Evolutionary conservation across 2,113 vertebrate genomes (phyloP), one percentile per base, ranked within the genome.

Genomic region (Prinia subflava): DNA sequence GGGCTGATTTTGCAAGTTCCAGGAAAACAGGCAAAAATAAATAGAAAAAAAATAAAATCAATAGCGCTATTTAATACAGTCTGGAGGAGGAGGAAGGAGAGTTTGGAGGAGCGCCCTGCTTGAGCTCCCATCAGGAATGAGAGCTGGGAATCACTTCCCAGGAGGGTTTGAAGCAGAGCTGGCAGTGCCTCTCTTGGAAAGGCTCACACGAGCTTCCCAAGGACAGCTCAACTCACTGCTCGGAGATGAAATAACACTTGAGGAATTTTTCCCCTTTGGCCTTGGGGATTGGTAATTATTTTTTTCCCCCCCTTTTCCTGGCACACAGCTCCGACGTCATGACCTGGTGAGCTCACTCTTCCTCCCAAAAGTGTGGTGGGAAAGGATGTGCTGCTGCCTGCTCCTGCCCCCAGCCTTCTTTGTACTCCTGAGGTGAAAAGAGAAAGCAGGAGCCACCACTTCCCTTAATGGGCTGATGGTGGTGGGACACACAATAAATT

Each of bases 11-110:
- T 65, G 65, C 83, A 92, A 94, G 49, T 82, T 93, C 86, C 86
- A 92, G 86, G 68, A 74, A 83, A 62, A 92, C 71, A 82, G 22
- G 69, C 31, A 91, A 94, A 91, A 94, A 85, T 31, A 76, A 94
- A 85, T 37, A 87, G n/a, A 23, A 14, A 55, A 64, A 31, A 33
- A 41, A 31, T 31, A 18, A 52, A 52, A 64, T 91, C 90, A 89
- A 90, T 59, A 60, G 69, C 0, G 1, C 39, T 57, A 79, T 97
- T 94, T 44, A 56, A 79, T 57, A 12, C 2, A 1, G 64, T 12
- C 52, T 81, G 84, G 50, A 81, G 84, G 37, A 80, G 37, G 6
- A 62, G 42, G 33, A 39, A 78, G 57, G 3, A 8, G 57, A 84
- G 49, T 25, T 78, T 65, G 89, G 49, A 77, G 39, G 9, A 83